Base-by-base conservation (phyloP, 2,888 invertebrate genomes). In the Meiosimyza decipiens region DNA sequence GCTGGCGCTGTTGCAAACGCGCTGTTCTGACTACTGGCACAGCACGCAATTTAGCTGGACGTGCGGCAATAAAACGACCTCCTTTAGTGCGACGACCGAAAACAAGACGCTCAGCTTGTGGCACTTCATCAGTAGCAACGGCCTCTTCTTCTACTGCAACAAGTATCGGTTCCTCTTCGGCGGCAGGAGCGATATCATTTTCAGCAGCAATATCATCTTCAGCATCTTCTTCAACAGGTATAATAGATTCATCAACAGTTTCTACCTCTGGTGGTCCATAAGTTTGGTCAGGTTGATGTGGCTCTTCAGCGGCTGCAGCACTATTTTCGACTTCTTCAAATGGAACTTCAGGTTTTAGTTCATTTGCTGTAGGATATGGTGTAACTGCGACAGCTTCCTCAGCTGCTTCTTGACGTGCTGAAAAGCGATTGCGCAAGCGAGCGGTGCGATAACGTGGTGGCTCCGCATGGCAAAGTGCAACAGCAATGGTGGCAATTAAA, bases 261-360 rank as follows among this genome's bases (percentile, higher is more conserved):
- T 76, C 74, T 60, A 62, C 59, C 71, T 75, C 74, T 51, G 77
- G 77, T 22, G 75, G 77, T 15, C 74, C 74, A 71, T 77, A 77
- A 16, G 73, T 74, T 60, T 75, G 72, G 71, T 77, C 78, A 50
- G 78, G 78, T 65, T 77, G 73, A 18, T 5, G 13, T 18, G 18
- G 12, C 13, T 51, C 16, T 16, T 22, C 60, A 6, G 47, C 47
- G 12, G 16, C 59, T 15, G 65, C 51, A 47, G 18, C 33, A 4
- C 28, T 28, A 28, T 28, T 28, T 6, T 74, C 79, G 7, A 77
- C 77, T 71, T 84, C 84, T 47, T 85, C 80, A 72, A 84, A 84
- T 6, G 83, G 83, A 40, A 85, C 80, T 73, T 83, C 83, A 5
- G 84, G 84, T 33, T 84, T 84, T 7, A 84, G 76, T 62, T 85